Evolutionary conservation across 1,140 invertebrate species (phyloP).

Genomic region (Megathymus violae): DNA sequence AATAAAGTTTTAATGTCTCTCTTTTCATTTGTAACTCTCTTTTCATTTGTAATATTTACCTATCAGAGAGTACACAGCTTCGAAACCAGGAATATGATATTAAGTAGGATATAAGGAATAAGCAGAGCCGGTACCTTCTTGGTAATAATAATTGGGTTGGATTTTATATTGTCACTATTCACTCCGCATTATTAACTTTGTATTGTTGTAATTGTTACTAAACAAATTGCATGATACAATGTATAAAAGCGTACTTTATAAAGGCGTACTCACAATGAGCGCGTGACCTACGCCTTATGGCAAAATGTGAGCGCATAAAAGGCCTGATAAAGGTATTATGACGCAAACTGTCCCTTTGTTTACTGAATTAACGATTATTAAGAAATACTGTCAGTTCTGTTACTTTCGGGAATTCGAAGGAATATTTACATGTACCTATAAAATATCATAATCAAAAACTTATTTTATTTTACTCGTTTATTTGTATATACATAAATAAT

Average conservation of each 20-base stretch:
- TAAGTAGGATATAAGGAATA: too few species aligned
- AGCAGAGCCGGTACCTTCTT: too few species aligned
- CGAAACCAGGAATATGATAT: too few species aligned
- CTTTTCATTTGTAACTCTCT: too few species aligned
- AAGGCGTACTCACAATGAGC: conserved; percentile 38
- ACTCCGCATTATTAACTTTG: too few species aligned
- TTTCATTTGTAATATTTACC: too few species aligned
- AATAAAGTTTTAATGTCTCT: too few species aligned
- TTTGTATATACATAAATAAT: too few species aligned
- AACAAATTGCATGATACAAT: conserved; percentile 9
- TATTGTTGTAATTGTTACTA: conserved; percentile 1
- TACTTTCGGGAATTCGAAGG: neutral
- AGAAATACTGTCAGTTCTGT: neutral
- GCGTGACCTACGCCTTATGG: conserved; percentile 55
- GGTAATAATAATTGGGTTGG: neutral
- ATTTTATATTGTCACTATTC: neutral
- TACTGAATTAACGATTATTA: conserved; percentile 25
- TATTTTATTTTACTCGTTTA: too few species aligned
- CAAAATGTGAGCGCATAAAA: conserved; percentile 33
- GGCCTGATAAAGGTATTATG: conserved; percentile 28
- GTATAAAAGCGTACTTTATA: conserved; percentile 21
- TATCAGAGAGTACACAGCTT: too few species aligned
- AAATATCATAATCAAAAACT: too few species aligned
- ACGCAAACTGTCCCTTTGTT: conserved; percentile 14
- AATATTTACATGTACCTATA: too few species aligned